Evolutionary conservation across 1,140 invertebrate species (phyloP).

Genomic region (Caenorhabditis briggsae): DNA sequence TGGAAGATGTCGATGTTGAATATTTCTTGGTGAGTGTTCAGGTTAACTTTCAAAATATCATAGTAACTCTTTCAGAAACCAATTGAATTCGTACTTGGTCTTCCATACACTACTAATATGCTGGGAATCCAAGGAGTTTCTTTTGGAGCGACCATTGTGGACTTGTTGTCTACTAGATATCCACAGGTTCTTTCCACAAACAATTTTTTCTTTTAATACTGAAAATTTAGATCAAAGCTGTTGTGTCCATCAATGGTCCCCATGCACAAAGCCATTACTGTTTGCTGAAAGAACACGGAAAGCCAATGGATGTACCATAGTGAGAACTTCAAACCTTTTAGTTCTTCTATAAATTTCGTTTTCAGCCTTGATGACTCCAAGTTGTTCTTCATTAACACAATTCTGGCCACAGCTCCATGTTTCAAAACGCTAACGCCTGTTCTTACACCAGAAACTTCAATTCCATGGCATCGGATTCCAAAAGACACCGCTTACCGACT

Average conservation of each 20-base stretch:
- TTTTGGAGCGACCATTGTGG: conserved; percentile 61
- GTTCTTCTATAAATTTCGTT: background rate
- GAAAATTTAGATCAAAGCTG: conserved; percentile 57
- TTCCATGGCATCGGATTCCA: conserved; percentile 53
- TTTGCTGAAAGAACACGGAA: conserved; percentile 58
- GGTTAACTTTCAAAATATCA: background rate
- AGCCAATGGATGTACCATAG: conserved; percentile 28
- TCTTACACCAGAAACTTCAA: conserved; percentile 18
- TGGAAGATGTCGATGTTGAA: conserved; percentile 60
- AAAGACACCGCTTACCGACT: conserved; percentile 55
- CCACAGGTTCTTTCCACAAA: background rate
- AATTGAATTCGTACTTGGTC: conserved; percentile 47
- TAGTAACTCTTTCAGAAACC: conserved; percentile 12
- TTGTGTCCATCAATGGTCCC: conserved; percentile 60
- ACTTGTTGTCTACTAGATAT: conserved; percentile 57
- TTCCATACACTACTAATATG: conserved; percentile 53
- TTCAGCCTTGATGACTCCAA: conserved; percentile 82
- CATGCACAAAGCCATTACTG: conserved; percentile 29
- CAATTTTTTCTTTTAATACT: background rate
- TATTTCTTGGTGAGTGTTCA: conserved; percentile 45
- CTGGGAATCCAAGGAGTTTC: conserved; percentile 62
- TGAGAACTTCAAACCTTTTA: background rate
- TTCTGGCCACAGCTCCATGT: conserved; percentile 37
- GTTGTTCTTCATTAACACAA: conserved; percentile 73
- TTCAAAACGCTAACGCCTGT: conserved; percentile 32